phyloP scores from a whole-genome alignment of 2,113 vertebrate genomes.

The Gambusia holbrooki region DNA sequence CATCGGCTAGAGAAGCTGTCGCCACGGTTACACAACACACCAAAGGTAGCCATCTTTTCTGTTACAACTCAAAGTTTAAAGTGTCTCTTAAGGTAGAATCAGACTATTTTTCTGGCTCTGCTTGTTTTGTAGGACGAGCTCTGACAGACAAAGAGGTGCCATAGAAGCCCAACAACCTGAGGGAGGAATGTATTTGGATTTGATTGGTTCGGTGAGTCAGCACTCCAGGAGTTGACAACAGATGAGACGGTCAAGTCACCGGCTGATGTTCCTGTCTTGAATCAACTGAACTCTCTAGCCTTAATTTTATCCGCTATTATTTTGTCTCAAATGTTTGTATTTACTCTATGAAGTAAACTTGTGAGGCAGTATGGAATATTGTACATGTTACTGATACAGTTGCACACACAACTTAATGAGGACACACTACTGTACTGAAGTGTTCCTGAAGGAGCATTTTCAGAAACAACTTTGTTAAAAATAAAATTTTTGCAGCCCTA shows the following conservation, averaged over 20 bases:
- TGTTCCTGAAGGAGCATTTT: slow-evolving; percentile 36
- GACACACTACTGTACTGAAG: slow-evolving; percentile 46
- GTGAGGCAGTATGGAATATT: slow-evolving; percentile 38
- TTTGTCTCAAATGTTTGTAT: slow-evolving; percentile 67
- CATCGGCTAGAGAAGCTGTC: slow-evolving; percentile 83
- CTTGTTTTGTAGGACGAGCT: slow-evolving; percentile 64
- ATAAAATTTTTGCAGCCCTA: not conserved
- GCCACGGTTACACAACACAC: slow-evolving; percentile 73
- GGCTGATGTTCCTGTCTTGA: slow-evolving; percentile 23
- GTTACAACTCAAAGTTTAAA: not conserved
- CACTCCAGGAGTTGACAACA: slow-evolving; percentile 26
- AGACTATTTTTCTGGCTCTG: not conserved
- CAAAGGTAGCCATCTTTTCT: slow-evolving; percentile 78
- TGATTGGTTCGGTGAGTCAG: slow-evolving; percentile 30
- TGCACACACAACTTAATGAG: slow-evolving; percentile 2
- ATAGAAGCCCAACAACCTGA: slow-evolving; percentile 1
- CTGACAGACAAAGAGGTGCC: slow-evolving; percentile 27
- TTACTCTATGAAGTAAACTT: slow-evolving; percentile 77
- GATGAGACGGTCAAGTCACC: slow-evolving; percentile 9
- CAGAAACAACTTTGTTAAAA: slow-evolving; percentile 50
- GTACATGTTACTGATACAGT: slow-evolving; percentile 21
- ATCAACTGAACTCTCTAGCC: slow-evolving; percentile 31
- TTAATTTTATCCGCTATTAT: slow-evolving; percentile 36
- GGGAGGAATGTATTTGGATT: slow-evolving; percentile 3
- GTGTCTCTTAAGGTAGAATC: not conserved